These are phyloP conservation scores for Crenuchus spilurus DNA, from an alignment of 2,797 vertebrate species.

Conservation along the genomic window DNA sequence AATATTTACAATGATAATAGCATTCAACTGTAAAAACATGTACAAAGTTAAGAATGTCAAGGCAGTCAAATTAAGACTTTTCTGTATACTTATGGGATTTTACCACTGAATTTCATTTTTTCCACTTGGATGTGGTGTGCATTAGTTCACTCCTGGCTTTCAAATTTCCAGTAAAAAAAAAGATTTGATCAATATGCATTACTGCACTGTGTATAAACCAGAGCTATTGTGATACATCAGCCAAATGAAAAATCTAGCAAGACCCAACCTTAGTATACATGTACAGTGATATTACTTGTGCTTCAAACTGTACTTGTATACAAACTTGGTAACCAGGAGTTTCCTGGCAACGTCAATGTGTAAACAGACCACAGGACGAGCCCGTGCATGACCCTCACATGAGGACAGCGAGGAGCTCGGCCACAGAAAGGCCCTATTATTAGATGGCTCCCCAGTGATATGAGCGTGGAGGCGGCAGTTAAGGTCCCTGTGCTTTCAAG, in stretches of 20 bases:
- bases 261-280: background rate
- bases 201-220: background rate
- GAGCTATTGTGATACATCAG: no score
- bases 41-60: no score
- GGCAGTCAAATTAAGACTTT: no score
- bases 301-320: conserved; percentile 25
- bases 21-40: no score
- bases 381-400: conserved; percentile 52
- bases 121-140: no score
- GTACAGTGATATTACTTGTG: conserved; percentile 6
- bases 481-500: conserved; percentile 28
- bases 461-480: conserved; percentile 40
- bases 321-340: conserved; percentile 37
- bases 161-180: no score
- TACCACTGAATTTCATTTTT: no score
- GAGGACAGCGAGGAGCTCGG: conserved; percentile 48
- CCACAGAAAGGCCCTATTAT: conserved; percentile 34
- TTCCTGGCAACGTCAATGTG: conserved; percentile 46
- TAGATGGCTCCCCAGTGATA: conserved; percentile 34
- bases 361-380: conserved; percentile 46
- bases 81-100: no score
- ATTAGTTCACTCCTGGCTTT: no score
- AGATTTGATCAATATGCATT: no score
- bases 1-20: no score
- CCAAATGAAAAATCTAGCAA: background rate